Evolutionary conservation across 2,888 invertebrate genomes (phyloP), one percentile per base, ranked within the genome.

Genomic region (Slavum lentiscoides): DNA sequence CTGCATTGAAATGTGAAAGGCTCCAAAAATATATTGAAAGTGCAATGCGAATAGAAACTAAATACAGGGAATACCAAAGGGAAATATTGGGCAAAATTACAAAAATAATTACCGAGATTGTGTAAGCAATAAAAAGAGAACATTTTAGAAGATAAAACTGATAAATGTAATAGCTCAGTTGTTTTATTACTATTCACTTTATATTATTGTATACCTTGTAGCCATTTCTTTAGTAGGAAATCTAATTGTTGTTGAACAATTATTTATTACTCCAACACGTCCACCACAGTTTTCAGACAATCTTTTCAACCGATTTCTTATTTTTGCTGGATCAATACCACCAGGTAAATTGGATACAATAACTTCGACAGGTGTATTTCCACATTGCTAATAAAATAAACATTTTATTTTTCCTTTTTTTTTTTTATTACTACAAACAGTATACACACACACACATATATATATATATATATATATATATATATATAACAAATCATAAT

Each of bases 221-320:
- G 94, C 92, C 85, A 90, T 90, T 85, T 92, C 92, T 68, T 90
- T 88, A 62, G 91, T 91, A 59, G 91, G 89, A 86, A 94, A 95
- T 84, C 90, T 89, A 74, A 95, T 86, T 82, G 90, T 87, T 6
- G 94, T 94, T 81, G 88, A 89, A 68, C 90, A 89, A 15, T 90
- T 89, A 37, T 89, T 89, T 17, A 94, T 88, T 80, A 88, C 88
- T 4, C 92, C 85, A 23, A 94, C 92, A 84, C 91, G 90, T 5
- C 95, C 95, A 0, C 95, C 94, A 85, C 93, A 94, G 86, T 94
- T 95, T 84, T 92, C 91, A 0, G 92, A 92, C 80, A 95, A 86
- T 84, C 91, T 89, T 82, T 91, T 90, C 80, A 95, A 88, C 61
- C 93, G 88, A 82, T 89, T 89, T 37, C 89, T 90, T 53, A 92